Percentiles rank a stretch among this genome's conserved stretches.
Evolutionary conservation across 2,888 invertebrate genomes (phyloP).

Genomic region (Euproctis similis): DNA sequence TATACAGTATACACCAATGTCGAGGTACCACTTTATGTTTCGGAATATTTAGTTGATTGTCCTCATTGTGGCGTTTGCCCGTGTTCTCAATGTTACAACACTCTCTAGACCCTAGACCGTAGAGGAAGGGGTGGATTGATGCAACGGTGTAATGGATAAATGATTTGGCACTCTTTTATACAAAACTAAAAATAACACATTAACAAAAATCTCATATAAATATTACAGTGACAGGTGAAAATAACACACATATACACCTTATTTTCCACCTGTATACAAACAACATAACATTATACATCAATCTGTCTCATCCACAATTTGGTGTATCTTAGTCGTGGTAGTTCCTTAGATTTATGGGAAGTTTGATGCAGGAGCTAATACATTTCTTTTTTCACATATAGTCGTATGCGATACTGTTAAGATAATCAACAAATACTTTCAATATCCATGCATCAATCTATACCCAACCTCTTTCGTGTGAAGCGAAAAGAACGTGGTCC

Average conservation of each 20-base stretch:
- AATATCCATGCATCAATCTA: constrained; percentile 43
- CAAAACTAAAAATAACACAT: constrained; percentile 15
- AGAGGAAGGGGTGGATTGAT: constrained; percentile 64
- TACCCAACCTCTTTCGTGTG: constrained; percentile 32
- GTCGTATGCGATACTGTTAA: background rate
- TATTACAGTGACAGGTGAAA: too few species aligned
- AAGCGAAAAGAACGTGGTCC: constrained; percentile 51
- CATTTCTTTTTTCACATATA: background rate
- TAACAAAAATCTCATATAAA: constrained; percentile 4
- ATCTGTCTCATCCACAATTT: constrained; percentile 45
- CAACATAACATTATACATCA: constrained; percentile 36
- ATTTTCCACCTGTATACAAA: constrained; percentile 25
- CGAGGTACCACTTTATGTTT: constrained; percentile 65
- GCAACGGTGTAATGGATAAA: constrained; percentile 30
- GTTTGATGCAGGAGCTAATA: constrained; percentile 36
- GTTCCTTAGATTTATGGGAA: constrained; percentile 40
- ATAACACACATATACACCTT: constrained; percentile 18
- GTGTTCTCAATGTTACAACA: constrained; percentile 57
- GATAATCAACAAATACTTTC: too few species aligned
- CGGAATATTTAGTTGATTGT: constrained; percentile 62
- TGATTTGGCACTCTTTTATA: constrained; percentile 5
- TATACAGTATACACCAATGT: constrained; percentile 62
- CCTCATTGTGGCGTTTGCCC: constrained; percentile 64
- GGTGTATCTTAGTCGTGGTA: constrained; percentile 47
- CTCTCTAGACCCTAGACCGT: constrained; percentile 44